Base-by-base conservation (phyloP, 2,888 invertebrate genomes). In the Omphaloscelis lunosa region DNA sequence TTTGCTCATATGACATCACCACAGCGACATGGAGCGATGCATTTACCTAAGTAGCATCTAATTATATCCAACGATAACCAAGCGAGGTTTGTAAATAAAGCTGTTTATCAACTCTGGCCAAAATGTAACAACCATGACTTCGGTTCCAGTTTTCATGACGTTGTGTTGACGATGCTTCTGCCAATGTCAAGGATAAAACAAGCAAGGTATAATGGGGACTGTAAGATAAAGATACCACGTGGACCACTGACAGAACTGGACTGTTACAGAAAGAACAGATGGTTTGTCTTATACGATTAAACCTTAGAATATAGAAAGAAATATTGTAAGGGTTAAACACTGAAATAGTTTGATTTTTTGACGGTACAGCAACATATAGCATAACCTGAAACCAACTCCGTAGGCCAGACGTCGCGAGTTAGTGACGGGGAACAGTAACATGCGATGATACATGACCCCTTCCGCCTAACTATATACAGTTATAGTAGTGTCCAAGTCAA, bases 21-120 rank as follows among this genome's bases (percentile, higher is more conserved):
- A 78, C 90, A 90, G 90, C 91, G 91, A 91, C 92, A 90, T 88
- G 83, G 72, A 88, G 87, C 89, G 89, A 89, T 94, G 92, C 94
- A 92, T 90, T 91, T 89, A 86, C 86, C 83, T 83, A 87, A 87
- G 87, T 73, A 75, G 84, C 86, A 86, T 86, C 84, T 83, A 84
- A 89, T 91, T 91, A 91, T 91, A 90, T 88, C 90, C 72, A 77
- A 85, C 53, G 71, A 89, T 89, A 88, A 90, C 82, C 88, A 72
- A 85, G 85, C 87, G 77, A 83, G 79, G 79, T 86, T 80, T 83
- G 68, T 86, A 75, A 75, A 75, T 69, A 75, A 70, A 81, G 65
- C 56, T 75, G 69, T 82, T 80, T 80, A 81, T 75, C 34, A 74
- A 80, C 53, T 73, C 59, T 45, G 34, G 71, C 70, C 66, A 84